Evolutionary conservation across 2,888 invertebrate genomes (phyloP).

Genomic region (Bimastos eiseni): DNA sequence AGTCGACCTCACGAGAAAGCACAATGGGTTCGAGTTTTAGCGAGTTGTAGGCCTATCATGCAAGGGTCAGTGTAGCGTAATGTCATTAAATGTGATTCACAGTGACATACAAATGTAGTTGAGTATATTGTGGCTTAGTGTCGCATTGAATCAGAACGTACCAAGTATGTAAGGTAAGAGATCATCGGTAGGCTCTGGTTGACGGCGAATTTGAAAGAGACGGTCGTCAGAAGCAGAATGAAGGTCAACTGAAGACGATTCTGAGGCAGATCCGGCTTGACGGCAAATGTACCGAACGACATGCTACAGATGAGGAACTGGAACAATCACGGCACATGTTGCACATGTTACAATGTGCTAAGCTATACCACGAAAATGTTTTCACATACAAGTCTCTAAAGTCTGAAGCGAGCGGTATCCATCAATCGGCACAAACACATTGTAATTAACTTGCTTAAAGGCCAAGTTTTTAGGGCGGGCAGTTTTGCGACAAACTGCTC

Average conservation of each 20-base stretch:
- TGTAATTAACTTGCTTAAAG: too few species aligned
- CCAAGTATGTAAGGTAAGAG: slow-evolving; percentile 60
- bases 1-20: too few species aligned
- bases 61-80: not conserved
- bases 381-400: too few species aligned
- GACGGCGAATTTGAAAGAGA: slow-evolving; percentile 61
- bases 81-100: too few species aligned
- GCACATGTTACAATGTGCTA: not conserved
- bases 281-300: slow-evolving; percentile 60
- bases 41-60: not conserved
- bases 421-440: too few species aligned
- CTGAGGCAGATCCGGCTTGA: slow-evolving; percentile 54
- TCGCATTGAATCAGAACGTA: not conserved
- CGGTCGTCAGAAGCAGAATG: slow-evolving; percentile 59
- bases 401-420: too few species aligned
- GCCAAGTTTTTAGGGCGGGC: too few species aligned
- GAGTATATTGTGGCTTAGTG: not conserved
- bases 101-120: not conserved
- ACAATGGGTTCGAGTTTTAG: too few species aligned
- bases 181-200: slow-evolving; percentile 60
- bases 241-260: slow-evolving; percentile 60
- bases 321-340: slow-evolving; percentile 36
- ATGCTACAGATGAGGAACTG: slow-evolving; percentile 60
- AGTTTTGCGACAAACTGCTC: too few species aligned
- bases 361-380: too few species aligned